Conservation (phyloP, 2,888 invertebrate genomes). For the Tholera decimalis region DNA sequence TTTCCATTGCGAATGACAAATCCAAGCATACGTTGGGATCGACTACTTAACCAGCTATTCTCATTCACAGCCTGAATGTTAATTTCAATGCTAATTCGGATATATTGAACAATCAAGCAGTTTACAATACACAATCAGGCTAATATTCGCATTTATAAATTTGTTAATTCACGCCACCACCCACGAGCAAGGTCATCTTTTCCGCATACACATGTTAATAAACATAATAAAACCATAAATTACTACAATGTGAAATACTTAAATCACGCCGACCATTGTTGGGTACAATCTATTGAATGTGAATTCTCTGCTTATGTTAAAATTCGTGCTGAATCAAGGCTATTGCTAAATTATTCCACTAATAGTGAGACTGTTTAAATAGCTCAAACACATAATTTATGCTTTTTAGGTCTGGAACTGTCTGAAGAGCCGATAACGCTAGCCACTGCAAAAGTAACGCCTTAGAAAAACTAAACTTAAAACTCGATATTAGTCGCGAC, state of each 20-base stretch:
- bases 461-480: conserved; percentile 19
- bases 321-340: conserved; percentile 41
- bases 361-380: too few relatives aligned
- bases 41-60: background rate
- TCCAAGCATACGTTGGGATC: too few relatives aligned
- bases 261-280: conserved; percentile 36
- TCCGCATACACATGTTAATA: conserved; percentile 55
- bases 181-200: conserved; percentile 34
- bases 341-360: conserved; percentile 15
- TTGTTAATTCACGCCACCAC: conserved; percentile 21
- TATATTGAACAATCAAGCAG: conserved; percentile 29
- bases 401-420: background rate
- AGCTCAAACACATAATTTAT: too few relatives aligned
- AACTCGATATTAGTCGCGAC: background rate
- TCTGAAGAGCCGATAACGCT: background rate
- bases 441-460: background rate
- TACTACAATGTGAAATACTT: conserved; percentile 29
- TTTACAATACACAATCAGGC: conserved; percentile 34
- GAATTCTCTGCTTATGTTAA: conserved; percentile 2
- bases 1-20: too few relatives aligned
- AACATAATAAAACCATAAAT: conserved; percentile 28
- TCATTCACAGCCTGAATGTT: conserved; percentile 7
- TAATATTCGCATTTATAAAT: conserved; percentile 27
- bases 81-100: conserved; percentile 15
- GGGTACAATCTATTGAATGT: conserved; percentile 7